These are phyloP conservation scores for Eudemis profundana DNA, from an alignment of 2,888 invertebrate species.

Conservation along the genomic window DNA sequence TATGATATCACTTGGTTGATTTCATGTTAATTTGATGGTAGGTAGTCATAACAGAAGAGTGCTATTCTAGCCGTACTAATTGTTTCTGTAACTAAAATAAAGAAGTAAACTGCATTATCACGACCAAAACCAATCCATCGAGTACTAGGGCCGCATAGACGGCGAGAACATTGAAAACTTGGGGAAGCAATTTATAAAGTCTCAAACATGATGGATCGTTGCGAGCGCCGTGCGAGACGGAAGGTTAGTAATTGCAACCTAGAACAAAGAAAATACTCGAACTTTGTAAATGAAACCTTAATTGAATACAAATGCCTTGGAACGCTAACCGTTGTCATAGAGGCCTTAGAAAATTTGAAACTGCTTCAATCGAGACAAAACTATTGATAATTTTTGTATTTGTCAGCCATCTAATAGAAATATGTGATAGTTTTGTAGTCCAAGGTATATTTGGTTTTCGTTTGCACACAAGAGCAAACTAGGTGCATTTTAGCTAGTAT, in stretches of 20 bases:
- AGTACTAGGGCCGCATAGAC: conserved; percentile 52
- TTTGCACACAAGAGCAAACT: too few species aligned
- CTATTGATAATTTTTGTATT: too few species aligned
- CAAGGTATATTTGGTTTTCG: too few species aligned
- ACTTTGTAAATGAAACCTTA: not conserved
- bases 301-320: not conserved
- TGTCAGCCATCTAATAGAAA: too few species aligned
- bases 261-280: conserved; percentile 3
- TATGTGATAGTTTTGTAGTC: too few species aligned
- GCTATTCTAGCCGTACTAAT: not conserved
- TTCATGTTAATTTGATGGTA: too few species aligned
- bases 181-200: conserved; percentile 80
- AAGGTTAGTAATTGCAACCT: conserved; percentile 16
- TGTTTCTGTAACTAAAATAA: not conserved
- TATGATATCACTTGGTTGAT: too few species aligned
- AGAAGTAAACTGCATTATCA: conserved; percentile 32
- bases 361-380: too few species aligned
- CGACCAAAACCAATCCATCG: conserved; percentile 54
- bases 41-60: too few species aligned
- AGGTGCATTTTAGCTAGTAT: too few species aligned
- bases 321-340: not conserved
- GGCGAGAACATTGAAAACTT: conserved; percentile 62
- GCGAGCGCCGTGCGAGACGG: conserved; percentile 19
- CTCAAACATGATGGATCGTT: conserved; percentile 77
- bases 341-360: too few species aligned